phyloP scores from a whole-genome alignment of 2,113 vertebrate genomes.

The Arvicanthis niloticus region DNA sequence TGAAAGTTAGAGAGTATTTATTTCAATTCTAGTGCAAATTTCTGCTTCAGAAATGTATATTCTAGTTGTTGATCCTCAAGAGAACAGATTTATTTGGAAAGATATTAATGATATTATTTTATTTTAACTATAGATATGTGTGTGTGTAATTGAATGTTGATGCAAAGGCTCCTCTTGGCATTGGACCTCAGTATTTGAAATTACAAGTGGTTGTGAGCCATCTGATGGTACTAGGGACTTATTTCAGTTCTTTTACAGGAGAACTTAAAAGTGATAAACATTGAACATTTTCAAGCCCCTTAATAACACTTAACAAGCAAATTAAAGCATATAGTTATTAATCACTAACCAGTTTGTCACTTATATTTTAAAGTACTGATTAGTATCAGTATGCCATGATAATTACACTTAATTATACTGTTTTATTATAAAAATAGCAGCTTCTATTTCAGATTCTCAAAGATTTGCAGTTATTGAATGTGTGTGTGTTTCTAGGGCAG shows the following conservation, averaged over 20 bases:
- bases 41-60: not conserved
- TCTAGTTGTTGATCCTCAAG: not conserved
- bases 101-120: not conserved
- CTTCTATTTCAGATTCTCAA: not conserved
- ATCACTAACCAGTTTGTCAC: not conserved
- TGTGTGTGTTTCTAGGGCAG: fast-evolving
- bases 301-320: not conserved
- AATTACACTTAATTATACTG: not conserved
- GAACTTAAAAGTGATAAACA: no score
- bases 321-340: not conserved
- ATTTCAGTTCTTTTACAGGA: not conserved
- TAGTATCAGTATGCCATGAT: not conserved
- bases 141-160: fast-evolving
- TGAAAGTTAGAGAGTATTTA: not conserved
- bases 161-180: fast-evolving
- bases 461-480: not conserved
- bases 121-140: not conserved
- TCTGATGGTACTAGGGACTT: not conserved
- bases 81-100: not conserved
- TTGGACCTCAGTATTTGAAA: not conserved
- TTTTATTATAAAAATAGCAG: not conserved
- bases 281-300: not conserved
- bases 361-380: constrained; percentile 7
- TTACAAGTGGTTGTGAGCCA: not conserved
- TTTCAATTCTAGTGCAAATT: not conserved